Evolutionary conservation across 1,140 invertebrate genomes (phyloP).

Genomic region (Venturia canescens): DNA sequence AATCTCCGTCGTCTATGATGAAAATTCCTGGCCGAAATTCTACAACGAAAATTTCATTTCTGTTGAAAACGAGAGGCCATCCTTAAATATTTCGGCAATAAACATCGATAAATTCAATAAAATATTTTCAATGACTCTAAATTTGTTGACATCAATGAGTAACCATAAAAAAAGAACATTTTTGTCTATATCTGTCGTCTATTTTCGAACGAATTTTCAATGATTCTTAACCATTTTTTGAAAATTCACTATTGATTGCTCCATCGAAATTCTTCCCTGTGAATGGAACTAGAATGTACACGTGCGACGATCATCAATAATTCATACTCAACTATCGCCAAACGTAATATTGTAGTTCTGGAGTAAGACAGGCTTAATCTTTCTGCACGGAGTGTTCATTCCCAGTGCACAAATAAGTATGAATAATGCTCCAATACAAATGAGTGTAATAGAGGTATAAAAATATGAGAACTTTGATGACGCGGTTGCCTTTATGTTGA

Average conservation of each 20-base stretch:
- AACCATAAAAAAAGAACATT: no score
- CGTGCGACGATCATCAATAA: not conserved
- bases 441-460: not conserved
- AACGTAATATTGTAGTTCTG: not conserved
- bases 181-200: no score
- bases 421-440: not conserved
- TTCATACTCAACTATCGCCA: not conserved
- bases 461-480: conserved; percentile 4
- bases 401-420: not conserved
- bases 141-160: no score
- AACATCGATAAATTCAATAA: no score
- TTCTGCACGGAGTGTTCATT: not conserved
- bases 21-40: no score
- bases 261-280: not conserved
- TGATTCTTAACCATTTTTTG: not conserved
- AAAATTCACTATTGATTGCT: not conserved
- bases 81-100: no score
- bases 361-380: not conserved
- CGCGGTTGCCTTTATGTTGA: conserved; percentile 25
- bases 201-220: not conserved
- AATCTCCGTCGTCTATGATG: no score
- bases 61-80: no score
- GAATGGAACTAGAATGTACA: not conserved
- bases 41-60: no score
- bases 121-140: no score